Conservation (phyloP, 2,113 vertebrate genomes). For the Brachyhypopomus gauderio region DNA sequence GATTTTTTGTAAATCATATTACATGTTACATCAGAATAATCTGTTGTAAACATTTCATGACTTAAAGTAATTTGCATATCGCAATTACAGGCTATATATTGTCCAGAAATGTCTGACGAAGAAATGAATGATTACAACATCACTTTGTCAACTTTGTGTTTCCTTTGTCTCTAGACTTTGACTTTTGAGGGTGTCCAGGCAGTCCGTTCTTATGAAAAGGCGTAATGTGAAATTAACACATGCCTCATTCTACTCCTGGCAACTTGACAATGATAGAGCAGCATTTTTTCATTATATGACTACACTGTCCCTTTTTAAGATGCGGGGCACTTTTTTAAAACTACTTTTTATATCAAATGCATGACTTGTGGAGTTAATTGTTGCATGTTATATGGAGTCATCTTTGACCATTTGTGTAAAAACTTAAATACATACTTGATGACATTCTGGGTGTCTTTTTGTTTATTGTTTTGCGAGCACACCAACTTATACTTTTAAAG, state of each 20-base stretch:
- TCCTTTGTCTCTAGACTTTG: conserved; percentile 80
- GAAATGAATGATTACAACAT: not conserved
- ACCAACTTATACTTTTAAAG: too few relatives aligned
- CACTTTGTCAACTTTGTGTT: conserved; percentile 34
- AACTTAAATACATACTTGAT: conserved; percentile 45
- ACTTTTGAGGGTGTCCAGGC: conserved; percentile 86
- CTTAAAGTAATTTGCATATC: too few relatives aligned
- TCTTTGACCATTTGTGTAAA: conserved; percentile 35
- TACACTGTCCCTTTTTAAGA: conserved; percentile 50
- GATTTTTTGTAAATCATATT: conserved; percentile 52
- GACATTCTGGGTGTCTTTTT: conserved; percentile 1
- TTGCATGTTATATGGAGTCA: not conserved
- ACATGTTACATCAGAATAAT: not conserved
- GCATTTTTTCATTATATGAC: conserved; percentile 50
- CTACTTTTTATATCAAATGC: conserved; percentile 58
- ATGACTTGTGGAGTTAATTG: conserved; percentile 22
- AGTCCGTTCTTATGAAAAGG: conserved; percentile 93
- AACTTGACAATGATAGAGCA: conserved; percentile 49
- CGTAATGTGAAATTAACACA: conserved; percentile 67
- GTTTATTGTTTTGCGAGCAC: not conserved
- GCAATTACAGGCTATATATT: too few relatives aligned
- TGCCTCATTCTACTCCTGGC: conserved; percentile 45
- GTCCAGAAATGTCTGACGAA: too few relatives aligned
- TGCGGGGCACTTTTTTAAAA: conserved; percentile 39
- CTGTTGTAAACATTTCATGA: not conserved